phyloP scores from a whole-genome alignment of 1,140 invertebrate species.

The Cydia strobilella region DNA sequence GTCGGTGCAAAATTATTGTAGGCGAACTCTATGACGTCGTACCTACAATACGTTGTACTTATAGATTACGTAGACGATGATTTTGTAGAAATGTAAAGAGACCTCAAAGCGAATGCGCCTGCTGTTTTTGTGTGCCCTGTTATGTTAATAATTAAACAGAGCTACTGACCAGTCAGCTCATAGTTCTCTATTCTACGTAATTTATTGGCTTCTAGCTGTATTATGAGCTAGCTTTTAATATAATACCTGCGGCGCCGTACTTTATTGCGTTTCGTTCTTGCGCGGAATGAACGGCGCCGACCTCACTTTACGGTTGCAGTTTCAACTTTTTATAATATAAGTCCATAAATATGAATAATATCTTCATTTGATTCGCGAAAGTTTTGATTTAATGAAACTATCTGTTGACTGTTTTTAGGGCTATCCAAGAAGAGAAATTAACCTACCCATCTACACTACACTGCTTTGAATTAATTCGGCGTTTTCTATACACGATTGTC shows the following conservation, averaged over 20 bases:
- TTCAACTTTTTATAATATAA: constrained; percentile 9
- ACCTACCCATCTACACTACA: no score
- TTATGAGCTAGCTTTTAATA: constrained; percentile 31
- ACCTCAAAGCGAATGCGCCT: neutral
- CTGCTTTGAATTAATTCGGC: no score
- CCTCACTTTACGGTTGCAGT: neutral
- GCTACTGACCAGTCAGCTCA: constrained; percentile 27
- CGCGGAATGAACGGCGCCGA: neutral
- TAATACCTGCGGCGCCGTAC: constrained; percentile 15
- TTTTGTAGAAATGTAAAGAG: neutral
- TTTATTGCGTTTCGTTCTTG: constrained; percentile 26
- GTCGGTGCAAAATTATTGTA: no score
- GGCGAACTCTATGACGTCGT: neutral
- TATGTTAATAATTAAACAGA: constrained; percentile 31
- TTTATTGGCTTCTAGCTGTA: constrained; percentile 10
- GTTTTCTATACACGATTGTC: no score
- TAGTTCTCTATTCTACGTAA: constrained; percentile 13
- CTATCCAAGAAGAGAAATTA: no score
- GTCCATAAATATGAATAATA: no score
- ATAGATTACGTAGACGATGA: neutral
- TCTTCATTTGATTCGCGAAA: no score
- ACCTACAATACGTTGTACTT: no score
- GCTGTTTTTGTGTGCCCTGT: neutral
- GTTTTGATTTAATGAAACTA: no score
- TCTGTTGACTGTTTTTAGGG: no score